Evolutionary conservation across 2,113 vertebrate genomes (phyloP).

Genomic region (Cottus gobio): DNA sequence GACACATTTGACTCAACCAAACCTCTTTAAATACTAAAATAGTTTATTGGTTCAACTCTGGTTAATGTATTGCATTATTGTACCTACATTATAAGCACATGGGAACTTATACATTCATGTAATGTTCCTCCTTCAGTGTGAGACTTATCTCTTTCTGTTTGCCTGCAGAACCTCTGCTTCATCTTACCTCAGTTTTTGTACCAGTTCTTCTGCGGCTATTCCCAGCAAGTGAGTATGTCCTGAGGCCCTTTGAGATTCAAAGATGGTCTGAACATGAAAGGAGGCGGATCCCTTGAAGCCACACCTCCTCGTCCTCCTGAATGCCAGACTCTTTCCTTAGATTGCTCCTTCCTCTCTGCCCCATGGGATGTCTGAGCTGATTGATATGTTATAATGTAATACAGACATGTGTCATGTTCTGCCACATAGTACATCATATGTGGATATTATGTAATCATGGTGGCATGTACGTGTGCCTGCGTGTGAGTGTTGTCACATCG

Average conservation of each 20-base stretch:
- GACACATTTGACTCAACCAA: slow-evolving; percentile 18
- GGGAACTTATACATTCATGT: not conserved
- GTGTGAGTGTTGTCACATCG: not conserved
- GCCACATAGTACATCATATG: not conserved
- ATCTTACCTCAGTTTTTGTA: slow-evolving; percentile 99
- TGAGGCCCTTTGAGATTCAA: slow-evolving; percentile 43
- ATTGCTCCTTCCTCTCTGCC: slow-evolving; percentile 51
- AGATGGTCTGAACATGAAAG: slow-evolving; percentile 52
- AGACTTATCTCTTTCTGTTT: slow-evolving; percentile 42
- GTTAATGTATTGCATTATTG: not conserved
- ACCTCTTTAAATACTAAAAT: not conserved
- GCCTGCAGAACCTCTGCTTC: slow-evolving; percentile 96
- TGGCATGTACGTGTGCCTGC: not conserved
- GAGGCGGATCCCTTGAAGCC: slow-evolving; percentile 33
- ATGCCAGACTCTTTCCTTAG: slow-evolving; percentile 47
- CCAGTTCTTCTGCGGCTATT: slow-evolving; percentile 99
- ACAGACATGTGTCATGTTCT: not conserved
- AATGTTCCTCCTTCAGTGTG: slow-evolving; percentile 13
- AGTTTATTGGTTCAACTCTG: not conserved
- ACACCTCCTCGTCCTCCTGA: slow-evolving; percentile 33
- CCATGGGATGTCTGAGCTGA: slow-evolving; percentile 57
- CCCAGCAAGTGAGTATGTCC: slow-evolving; percentile 92
- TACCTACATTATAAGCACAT: not conserved
- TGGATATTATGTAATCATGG: slow-evolving; percentile 6
- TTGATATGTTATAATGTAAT: slow-evolving; percentile 9